phyloP scores from a whole-genome alignment of 2,888 invertebrate species.

The Andrena haemorrhoa region DNA sequence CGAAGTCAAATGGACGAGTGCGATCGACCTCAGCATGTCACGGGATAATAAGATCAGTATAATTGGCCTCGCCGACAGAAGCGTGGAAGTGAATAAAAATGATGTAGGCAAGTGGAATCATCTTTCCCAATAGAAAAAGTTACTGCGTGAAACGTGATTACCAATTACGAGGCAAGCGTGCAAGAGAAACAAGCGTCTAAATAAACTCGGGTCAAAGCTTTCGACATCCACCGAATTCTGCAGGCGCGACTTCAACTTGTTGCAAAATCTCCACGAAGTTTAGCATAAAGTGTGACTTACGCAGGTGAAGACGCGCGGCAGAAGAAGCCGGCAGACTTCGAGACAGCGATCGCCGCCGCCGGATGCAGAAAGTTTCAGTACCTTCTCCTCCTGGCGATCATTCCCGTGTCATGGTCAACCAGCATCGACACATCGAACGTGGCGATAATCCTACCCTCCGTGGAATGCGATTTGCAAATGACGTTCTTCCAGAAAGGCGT shows the following conservation, averaged over 20 bases:
- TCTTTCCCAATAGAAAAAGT: too few species aligned
- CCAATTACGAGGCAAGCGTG: too few species aligned
- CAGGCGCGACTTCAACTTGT: too few species aligned
- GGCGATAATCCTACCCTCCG: slow-evolving; percentile 90
- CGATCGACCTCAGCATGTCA: slow-evolving; percentile 33
- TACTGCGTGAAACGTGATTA: too few species aligned
- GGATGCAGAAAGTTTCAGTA: slow-evolving; percentile 90
- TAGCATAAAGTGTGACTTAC: background rate
- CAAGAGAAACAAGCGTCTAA: too few species aligned
- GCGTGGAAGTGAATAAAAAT: slow-evolving; percentile 7
- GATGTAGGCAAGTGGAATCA: slow-evolving; percentile 50
- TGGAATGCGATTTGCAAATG: slow-evolving; percentile 90
- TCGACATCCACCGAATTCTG: too few species aligned
- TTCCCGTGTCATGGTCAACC: slow-evolving; percentile 89
- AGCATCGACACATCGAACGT: slow-evolving; percentile 90
- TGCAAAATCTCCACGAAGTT: background rate
- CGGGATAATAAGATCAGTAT: slow-evolving; percentile 35
- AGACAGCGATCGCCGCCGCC: slow-evolving; percentile 89
- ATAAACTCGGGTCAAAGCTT: too few species aligned
- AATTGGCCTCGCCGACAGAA: slow-evolving; percentile 37
- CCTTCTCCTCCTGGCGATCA: slow-evolving; percentile 86
- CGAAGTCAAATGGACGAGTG: background rate
- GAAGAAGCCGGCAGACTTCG: slow-evolving; percentile 87
- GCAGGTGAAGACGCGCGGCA: slow-evolving; percentile 11
- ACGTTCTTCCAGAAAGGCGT: slow-evolving; percentile 90